Percentiles rank a stretch among this genome's conserved stretches.
These are phyloP conservation scores for Diogma glabrata DNA, from an alignment of 2,888 invertebrate genomes.

Conservation along the genomic window DNA sequence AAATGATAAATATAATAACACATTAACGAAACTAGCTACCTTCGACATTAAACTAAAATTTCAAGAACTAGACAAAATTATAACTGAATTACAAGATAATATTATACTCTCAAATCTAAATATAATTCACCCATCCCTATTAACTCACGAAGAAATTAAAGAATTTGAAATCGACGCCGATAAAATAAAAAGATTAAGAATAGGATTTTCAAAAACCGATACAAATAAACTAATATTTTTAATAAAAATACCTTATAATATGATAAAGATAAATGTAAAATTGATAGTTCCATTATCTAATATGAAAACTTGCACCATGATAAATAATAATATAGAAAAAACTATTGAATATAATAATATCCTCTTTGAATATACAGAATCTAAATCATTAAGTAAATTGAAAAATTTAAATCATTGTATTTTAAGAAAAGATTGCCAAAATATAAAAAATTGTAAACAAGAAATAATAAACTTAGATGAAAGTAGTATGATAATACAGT, in stretches of 20 bases:
- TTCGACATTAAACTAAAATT: too few species aligned
- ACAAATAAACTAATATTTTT: slow-evolving; percentile 2
- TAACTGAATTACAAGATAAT: too few species aligned
- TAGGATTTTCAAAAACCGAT: neutral
- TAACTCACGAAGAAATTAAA: neutral
- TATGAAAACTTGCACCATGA: neutral
- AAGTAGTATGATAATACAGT: too few species aligned
- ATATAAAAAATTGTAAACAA: neutral
- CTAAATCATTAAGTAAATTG: neutral
- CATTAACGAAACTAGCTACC: too few species aligned
- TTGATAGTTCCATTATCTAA: neutral
- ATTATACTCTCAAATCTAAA: too few species aligned
- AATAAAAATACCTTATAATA: neutral
- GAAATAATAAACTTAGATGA: too few species aligned
- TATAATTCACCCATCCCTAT: neutral
- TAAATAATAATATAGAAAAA: neutral
- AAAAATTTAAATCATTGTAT: slow-evolving; percentile 3
- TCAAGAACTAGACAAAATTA: too few species aligned
- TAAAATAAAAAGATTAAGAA: neutral
- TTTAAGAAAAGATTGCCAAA: neutral
- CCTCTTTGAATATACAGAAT: neutral
- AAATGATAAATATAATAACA: neutral
- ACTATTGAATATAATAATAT: neutral
- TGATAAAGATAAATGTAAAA: neutral
- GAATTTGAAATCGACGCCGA: neutral